phyloP scores from a whole-genome alignment of 2,113 vertebrate species.

The Onychorhynchus coronatus region DNA sequence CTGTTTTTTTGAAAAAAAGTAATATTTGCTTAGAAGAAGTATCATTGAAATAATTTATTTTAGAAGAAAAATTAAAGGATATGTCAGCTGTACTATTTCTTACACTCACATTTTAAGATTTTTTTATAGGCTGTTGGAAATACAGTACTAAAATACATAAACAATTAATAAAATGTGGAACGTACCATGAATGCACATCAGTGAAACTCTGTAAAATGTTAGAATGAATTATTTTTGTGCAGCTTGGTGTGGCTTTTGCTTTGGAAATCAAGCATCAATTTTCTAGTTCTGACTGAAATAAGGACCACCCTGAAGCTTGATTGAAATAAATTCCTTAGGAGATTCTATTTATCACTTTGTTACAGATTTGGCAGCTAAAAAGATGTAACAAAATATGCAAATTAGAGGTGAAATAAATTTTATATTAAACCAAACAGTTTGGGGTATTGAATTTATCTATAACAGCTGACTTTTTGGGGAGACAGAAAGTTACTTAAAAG shows the following conservation, averaged over 20 bases:
- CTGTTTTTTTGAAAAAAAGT: neutral
- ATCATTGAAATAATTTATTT: neutral
- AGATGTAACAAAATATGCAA: constrained; percentile 61
- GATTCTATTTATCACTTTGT: constrained; percentile 63
- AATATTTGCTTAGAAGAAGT: constrained; percentile 26
- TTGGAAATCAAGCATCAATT: constrained; percentile 70
- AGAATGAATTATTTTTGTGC: constrained; percentile 68
- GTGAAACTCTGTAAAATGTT: constrained; percentile 64
- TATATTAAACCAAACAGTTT: constrained; percentile 31
- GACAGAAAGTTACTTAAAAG: neutral
- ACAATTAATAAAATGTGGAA: constrained; percentile 67
- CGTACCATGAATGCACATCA: constrained; percentile 34
- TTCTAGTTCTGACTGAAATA: constrained; percentile 68
- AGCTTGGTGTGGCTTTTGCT: constrained; percentile 58
- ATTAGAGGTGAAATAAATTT: constrained; percentile 51
- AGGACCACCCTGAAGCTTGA: constrained; percentile 76
- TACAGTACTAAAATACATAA: constrained; percentile 54
- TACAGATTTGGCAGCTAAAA: constrained; percentile 64
- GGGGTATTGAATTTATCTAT: constrained; percentile 29
- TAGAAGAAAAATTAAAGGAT: constrained; percentile 32
- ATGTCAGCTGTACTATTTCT: constrained; percentile 35
- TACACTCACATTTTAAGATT: constrained; percentile 36
- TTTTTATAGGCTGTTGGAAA: constrained; percentile 41
- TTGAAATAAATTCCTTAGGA: constrained; percentile 57
- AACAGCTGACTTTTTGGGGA: neutral